Conservation (phyloP, 1,140 invertebrate genomes). For the Andricus grossulariae region DNA sequence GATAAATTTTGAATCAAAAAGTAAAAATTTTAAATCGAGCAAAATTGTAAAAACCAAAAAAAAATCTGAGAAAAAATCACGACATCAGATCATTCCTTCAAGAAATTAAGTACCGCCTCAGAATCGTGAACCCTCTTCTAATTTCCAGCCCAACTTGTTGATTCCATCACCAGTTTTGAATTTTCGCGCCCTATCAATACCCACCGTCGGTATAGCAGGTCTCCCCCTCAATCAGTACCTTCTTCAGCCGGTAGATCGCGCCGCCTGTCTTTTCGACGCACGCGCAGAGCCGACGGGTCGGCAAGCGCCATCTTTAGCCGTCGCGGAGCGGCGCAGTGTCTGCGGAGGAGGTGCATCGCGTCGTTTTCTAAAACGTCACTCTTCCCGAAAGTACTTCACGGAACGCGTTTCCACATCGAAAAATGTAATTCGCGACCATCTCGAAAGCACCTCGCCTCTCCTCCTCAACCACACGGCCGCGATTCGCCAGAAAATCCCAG, state of each 20-base stretch:
- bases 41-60: too few species aligned
- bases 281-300: neutral
- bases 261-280: neutral
- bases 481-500: neutral
- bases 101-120: too few species aligned
- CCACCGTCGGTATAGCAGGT: neutral
- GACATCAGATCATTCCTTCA: too few species aligned
- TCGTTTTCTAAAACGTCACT: neutral
- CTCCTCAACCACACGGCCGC: neutral
- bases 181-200: neutral
- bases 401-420: neutral
- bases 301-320: conserved; percentile 10
- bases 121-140: too few species aligned
- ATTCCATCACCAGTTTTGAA: neutral
- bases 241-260: neutral
- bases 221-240: neutral
- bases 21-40: too few species aligned
- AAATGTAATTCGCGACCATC: neutral
- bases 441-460: neutral
- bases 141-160: too few species aligned
- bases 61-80: too few species aligned
- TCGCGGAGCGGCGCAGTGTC: conserved; percentile 23
- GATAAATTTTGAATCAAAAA: too few species aligned
- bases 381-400: neutral
- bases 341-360: conserved; percentile 6